These are phyloP conservation scores for Macrophya alboannulata DNA, from an alignment of 2,888 invertebrate genomes.

Conservation along the genomic window DNA sequence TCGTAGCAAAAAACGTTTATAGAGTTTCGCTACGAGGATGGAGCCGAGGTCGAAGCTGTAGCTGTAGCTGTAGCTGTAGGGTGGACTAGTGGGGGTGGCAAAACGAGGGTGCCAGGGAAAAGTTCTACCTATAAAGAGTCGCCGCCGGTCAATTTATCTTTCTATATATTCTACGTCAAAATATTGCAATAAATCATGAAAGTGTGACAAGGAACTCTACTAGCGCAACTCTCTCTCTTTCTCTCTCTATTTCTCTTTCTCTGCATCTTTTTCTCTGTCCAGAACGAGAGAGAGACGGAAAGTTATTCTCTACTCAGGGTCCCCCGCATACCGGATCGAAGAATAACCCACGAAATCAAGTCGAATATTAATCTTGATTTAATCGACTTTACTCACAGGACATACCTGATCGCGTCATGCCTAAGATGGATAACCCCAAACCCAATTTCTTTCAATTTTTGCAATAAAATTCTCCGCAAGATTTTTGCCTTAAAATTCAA, in stretches of 20 bases:
- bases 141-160: constrained; percentile 77
- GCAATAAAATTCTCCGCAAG: no score
- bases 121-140: constrained; percentile 73
- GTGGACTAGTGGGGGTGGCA: constrained; percentile 57
- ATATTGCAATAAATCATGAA: constrained; percentile 79
- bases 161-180: constrained; percentile 77
- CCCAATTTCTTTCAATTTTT: not conserved
- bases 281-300: constrained; percentile 55
- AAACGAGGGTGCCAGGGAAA: constrained; percentile 64
- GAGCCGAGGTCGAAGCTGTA: constrained; percentile 53
- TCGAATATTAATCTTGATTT: constrained; percentile 76
- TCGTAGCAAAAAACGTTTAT: constrained; percentile 62
- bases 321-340: not conserved
- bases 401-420: not conserved
- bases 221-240: not conserved
- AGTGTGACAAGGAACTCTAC: constrained; percentile 66
- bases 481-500: not conserved
- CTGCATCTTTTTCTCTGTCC: not conserved
- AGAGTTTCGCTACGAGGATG: constrained; percentile 60
- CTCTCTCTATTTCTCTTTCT: not conserved
- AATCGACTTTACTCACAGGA: constrained; percentile 62
- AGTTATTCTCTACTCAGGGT: constrained; percentile 13
- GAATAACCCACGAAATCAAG: constrained; percentile 58
- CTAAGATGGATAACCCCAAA: not conserved
- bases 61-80: constrained; percentile 17